Evolutionary conservation across 2,888 invertebrate species (phyloP), one percentile per base, ranked within the genome.

Genomic region (Esperia sulphurella): DNA sequence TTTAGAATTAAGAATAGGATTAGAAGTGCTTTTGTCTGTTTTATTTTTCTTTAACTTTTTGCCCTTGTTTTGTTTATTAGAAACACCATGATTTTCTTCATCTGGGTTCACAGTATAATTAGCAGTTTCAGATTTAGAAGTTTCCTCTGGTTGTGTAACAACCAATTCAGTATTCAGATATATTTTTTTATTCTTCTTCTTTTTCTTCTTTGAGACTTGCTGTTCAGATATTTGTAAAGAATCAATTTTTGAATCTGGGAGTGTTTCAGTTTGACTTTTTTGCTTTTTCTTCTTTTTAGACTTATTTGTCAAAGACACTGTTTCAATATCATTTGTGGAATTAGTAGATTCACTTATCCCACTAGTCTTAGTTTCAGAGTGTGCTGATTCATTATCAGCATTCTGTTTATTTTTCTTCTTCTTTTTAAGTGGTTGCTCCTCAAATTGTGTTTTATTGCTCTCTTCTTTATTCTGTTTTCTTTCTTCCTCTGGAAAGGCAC

Each of bases 401-500:
- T 65, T 61, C 52, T 57, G 60, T 38, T 60, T 65, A 30, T 58
- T 59, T 43, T 61, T 71, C 51, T 67, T 55, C 30, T 50, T 65
- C 42, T 53, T 65, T 54, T 65, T 65, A 6, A 47, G 14, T 5
- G 51, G 28, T 33, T 58, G 31, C 21, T 49, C 59, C 46, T 52
- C 51, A 35, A 48, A 53, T 33, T 55, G 40, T 44, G 44, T 38
- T 21, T 41, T 8, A 43, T 46, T 54, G 41, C 8, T 13, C 4
- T 40, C 30, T 12, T 50, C 45, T 29, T 21, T 52, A 7, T 47
- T 53, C 45, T 45, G 41, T 49, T 46, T 43, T 46, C 42, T 13
- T 45, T 80, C 55, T 59, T 59, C 49, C 59, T 86, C 83, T 29
- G 91, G 90, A 75, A 92, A 92, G 50, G 91, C 90, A 66, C 91